Evolutionary conservation across 2,113 vertebrate species (phyloP).

Genomic region (Tichodroma muraria): DNA sequence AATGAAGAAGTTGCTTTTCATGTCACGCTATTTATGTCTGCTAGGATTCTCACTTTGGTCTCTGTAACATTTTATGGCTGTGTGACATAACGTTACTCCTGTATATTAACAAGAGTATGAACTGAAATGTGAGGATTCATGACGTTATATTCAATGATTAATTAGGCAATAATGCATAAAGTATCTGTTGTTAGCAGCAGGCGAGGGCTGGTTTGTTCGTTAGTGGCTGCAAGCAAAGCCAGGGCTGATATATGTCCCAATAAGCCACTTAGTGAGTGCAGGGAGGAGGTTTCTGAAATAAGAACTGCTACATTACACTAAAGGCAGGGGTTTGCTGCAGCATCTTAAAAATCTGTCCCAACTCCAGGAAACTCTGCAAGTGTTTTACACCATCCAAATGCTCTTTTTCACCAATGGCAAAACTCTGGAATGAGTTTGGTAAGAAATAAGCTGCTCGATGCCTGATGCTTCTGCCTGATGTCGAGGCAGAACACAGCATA

Average conservation of each 20-base stretch:
- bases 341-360: background rate
- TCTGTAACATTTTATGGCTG: background rate
- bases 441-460: conserved; percentile 52
- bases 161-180: conserved; percentile 57
- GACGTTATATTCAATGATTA: conserved; percentile 36
- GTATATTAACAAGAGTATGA: background rate
- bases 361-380: background rate
- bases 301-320: background rate
- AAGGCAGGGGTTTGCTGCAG: conserved; percentile 26
- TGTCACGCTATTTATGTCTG: background rate
- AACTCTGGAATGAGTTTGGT: conserved; percentile 21
- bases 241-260: conserved; percentile 44
- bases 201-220: background rate
- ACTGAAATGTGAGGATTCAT: background rate
- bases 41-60: background rate
- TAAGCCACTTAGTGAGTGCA: conserved; percentile 27
- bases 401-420: conserved; percentile 12
- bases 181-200: conserved; percentile 55
- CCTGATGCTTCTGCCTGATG: too few relatives aligned
- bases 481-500: background rate
- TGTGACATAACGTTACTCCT: background rate
- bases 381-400: background rate
- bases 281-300: conserved; percentile 43
- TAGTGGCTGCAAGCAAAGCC: conserved; percentile 37
- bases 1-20: background rate